phyloP scores from a whole-genome alignment of 2,888 invertebrate genomes.

The Isotomurus palustris region DNA sequence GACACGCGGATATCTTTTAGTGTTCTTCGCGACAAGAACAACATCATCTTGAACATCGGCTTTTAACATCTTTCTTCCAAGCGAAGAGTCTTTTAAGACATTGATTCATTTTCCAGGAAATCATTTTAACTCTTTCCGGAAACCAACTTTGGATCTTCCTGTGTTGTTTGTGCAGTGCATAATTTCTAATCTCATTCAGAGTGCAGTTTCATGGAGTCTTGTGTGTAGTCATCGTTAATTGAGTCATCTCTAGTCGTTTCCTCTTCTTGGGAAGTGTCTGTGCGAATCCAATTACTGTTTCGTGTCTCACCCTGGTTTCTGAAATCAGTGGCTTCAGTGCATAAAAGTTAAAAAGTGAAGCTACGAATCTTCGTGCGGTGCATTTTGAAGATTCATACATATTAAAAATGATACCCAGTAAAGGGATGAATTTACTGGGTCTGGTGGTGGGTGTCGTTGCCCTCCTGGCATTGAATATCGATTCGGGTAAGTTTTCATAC shows the following conservation, averaged over 20 bases:
- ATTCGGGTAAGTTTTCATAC: slow-evolving; percentile 40
- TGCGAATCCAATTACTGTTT: not conserved
- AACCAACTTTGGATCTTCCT: not conserved
- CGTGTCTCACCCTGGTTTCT: not conserved
- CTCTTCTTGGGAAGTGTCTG: no score
- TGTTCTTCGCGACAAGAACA: no score
- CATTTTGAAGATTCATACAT: not conserved
- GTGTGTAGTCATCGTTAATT: no score
- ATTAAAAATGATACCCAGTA: slow-evolving; percentile 16
- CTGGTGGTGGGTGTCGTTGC: slow-evolving; percentile 44
- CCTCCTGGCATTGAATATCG: slow-evolving; percentile 46
- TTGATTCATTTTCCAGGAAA: no score
- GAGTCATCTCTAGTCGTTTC: no score
- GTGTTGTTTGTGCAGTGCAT: not conserved
- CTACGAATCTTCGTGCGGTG: no score
- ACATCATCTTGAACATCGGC: no score
- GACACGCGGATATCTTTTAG: no score
- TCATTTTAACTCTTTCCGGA: no score
- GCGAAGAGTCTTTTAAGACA: no score
- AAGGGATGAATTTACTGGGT: slow-evolving; percentile 30
- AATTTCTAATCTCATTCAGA: not conserved
- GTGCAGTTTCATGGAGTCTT: no score
- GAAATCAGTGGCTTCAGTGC: not conserved
- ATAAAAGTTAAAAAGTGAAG: not conserved
- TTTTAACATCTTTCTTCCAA: no score